Conservation (phyloP, 2,113 vertebrate species). For the Nicator chloris region DNA sequence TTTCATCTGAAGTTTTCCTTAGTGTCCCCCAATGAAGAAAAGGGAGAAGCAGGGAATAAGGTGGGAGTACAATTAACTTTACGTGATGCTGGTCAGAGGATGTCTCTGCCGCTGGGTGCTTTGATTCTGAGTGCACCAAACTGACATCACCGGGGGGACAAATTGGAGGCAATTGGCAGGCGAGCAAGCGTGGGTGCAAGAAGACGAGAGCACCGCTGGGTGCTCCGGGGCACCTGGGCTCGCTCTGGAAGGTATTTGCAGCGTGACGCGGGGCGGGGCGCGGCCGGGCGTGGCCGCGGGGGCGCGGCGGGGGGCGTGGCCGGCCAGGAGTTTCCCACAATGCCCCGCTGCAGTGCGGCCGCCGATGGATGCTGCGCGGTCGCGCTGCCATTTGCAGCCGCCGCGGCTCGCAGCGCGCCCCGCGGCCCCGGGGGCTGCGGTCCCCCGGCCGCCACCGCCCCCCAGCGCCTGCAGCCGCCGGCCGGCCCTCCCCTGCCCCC, state of each 20-base stretch:
- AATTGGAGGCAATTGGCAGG: fast-evolving
- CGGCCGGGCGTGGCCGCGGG: not conserved
- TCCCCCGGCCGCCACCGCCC: not conserved
- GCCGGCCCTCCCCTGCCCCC: not conserved
- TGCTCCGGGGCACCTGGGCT: fast-evolving
- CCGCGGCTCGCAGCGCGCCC: constrained; percentile 10
- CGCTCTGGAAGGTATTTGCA: fast-evolving
- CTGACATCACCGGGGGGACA: not conserved
- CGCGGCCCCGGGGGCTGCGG: not conserved
- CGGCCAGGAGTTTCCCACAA: constrained; percentile 81
- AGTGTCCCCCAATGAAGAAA: fast-evolving
- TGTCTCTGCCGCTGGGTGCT: not conserved
- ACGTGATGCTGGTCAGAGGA: not conserved
- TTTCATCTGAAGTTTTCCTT: not conserved
- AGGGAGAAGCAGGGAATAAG: not conserved
- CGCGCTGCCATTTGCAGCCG: constrained; percentile 79
- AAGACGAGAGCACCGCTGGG: fast-evolving
- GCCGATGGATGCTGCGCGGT: constrained; percentile 80
- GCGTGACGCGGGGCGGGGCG: fast-evolving
- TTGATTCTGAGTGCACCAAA: fast-evolving
- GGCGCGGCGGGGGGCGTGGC: constrained; percentile 6
- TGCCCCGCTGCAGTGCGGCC: constrained; percentile 75
- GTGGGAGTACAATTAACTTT: not conserved
- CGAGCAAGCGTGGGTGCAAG: not conserved
- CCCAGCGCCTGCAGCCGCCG: not conserved